Evolutionary conservation across 2,113 vertebrate genomes (phyloP), one percentile per base, ranked within the genome.

Genomic region (Archilochus colubris): DNA sequence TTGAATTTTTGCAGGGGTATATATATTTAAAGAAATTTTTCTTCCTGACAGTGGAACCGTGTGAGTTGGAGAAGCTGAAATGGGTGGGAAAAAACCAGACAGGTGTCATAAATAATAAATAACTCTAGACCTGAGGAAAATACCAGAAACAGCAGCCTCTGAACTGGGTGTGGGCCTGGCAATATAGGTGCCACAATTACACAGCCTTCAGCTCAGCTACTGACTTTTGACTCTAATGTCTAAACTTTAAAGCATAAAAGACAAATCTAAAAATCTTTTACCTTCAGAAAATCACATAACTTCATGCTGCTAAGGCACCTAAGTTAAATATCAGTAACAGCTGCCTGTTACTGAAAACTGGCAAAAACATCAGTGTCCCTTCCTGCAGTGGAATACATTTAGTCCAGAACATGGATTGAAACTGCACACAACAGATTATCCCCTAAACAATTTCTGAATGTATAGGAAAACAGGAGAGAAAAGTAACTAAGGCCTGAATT

Each of bases 1-100:
- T 33, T 98, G 98, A 88, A 98, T 98, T 96, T 98, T 99, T 69
- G 98, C 95, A 93, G 98, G 98, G 57, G 98, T 98, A 8, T 98
- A 99, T 21, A 98, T 99, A 96, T 99, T 99, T 93, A 99, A 97
- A 92, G 98, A 86, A 61, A 94, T 68, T 95, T 98, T 99, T 97
- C 97, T 98, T 97, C 97, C 96, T 89, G 98, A 94, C 75, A 78
- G 54, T 96, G 98, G 97, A 93, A 97, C 96, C 82, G 77, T 69
- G 61, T 86, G 94, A 67, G 92, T 63, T 91, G 95, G 54, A 93
- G 94, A 97, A 75, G 89, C 97, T 98, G 88, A 83, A 96, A 93
- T 20, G 43, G 22, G 57, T 6, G 14, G 36, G 36, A 50, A 13
- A 46, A 36, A 12, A 50, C 33, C 50, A 95, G 28, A 92, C 36